A percentile compares a stretch with the other conserved stretches of the same genome.
phyloP scores from a whole-genome alignment of 2,888 invertebrate genomes.

The Tenthredo notha region DNA sequence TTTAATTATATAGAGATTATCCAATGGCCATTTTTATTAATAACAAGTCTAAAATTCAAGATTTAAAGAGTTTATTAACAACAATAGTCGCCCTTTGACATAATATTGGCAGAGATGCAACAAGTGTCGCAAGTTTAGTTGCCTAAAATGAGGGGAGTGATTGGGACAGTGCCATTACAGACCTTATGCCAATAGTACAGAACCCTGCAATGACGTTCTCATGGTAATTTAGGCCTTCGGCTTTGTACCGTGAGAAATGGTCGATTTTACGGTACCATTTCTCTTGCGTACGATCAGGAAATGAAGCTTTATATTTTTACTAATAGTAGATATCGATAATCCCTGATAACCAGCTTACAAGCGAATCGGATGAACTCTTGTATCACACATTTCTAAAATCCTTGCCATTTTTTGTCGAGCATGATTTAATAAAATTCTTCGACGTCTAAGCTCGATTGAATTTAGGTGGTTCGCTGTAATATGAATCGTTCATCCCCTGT shows the following conservation, averaged over 20 bases:
- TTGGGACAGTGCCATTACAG: neutral
- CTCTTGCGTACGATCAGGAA: neutral
- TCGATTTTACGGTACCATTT: neutral
- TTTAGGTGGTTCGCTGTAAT: neutral
- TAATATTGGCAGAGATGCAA: neutral
- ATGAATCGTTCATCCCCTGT: neutral
- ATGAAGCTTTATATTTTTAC: neutral
- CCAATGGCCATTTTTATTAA: neutral
- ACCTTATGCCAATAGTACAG: conserved; percentile 20
- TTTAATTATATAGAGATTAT: neutral
- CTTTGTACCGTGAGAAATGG: neutral
- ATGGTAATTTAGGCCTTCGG: neutral
- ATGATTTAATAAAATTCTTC: neutral
- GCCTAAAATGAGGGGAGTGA: neutral
- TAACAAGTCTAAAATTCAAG: neutral
- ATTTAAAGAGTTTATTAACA: neutral
- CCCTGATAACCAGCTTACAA: neutral
- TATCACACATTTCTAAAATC: too few relatives aligned
- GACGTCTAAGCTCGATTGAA: neutral
- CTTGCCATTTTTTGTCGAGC: too few relatives aligned
- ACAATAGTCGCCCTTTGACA: neutral
- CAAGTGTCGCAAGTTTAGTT: neutral
- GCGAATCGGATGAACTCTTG: neutral
- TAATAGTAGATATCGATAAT: neutral
- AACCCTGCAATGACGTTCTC: neutral